Conservation (phyloP, 1,140 invertebrate genomes). For the Cryptotermes secundus region DNA sequence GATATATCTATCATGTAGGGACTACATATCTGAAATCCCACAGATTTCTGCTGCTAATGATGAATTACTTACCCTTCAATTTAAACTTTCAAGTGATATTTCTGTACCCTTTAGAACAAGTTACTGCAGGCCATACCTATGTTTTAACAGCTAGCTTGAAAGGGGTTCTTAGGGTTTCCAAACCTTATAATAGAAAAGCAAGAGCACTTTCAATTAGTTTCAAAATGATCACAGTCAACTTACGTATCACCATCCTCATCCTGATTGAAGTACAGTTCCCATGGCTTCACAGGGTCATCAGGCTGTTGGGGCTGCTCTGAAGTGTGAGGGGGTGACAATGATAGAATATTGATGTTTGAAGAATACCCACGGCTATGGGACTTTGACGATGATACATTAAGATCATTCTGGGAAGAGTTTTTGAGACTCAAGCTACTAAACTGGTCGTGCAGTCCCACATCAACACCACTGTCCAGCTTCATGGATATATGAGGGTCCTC, state of each 20-base stretch:
- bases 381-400: constrained; percentile 35
- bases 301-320: constrained; percentile 28
- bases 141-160: no score
- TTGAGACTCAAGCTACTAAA: constrained; percentile 54
- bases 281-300: constrained; percentile 38
- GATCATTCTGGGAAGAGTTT: constrained; percentile 40
- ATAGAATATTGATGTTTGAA: constrained; percentile 24
- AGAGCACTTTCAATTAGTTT: background rate
- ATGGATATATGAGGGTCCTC: constrained; percentile 42
- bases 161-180: no score
- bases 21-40: no score
- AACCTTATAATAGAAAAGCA: no score
- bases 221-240: constrained; percentile 46
- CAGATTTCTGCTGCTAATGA: no score
- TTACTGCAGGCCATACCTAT: no score
- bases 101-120: no score
- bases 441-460: constrained; percentile 53
- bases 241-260: constrained; percentile 73
- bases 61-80: no score
- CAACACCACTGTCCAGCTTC: constrained; percentile 54
- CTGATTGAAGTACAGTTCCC: constrained; percentile 61
- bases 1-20: no score
- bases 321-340: constrained; percentile 11
- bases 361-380: constrained; percentile 13
- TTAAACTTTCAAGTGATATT: no score